phyloP scores from a whole-genome alignment of 2,113 vertebrate genomes.

The Solenodon paradoxus region DNA sequence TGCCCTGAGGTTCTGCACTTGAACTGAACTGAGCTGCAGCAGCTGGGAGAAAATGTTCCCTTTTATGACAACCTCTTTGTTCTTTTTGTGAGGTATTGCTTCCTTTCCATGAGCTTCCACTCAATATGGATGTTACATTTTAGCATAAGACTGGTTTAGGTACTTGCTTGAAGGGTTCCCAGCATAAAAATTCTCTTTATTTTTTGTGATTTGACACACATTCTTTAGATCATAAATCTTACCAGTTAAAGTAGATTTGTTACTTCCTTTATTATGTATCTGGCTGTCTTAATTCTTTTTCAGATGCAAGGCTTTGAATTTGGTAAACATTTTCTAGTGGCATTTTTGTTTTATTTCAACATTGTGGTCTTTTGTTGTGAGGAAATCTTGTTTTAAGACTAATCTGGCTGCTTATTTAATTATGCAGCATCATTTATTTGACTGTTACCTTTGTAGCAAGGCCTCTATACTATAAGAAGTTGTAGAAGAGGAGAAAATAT shows the following conservation, averaged over 20 bases:
- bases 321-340: slow-evolving; percentile 1
- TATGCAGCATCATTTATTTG: not conserved
- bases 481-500: not conserved
- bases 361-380: not conserved
- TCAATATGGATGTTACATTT: too few species aligned
- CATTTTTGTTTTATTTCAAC: not conserved
- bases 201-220: not conserved
- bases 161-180: not conserved
- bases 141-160: not conserved
- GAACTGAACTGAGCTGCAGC: not conserved
- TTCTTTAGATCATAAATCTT: slow-evolving; percentile 34
- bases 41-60: not conserved
- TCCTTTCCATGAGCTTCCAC: not conserved
- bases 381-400: slow-evolving; percentile 39
- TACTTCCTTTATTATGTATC: not conserved
- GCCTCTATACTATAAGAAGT: slow-evolving; percentile 6
- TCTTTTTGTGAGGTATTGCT: not conserved
- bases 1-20: not conserved
- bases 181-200: not conserved
- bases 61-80: not conserved
- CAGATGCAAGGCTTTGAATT: slow-evolving; percentile 11
- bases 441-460: not conserved
- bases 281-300: not conserved
- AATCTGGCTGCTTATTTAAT: not conserved
- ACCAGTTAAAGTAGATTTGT: slow-evolving; percentile 28